Evolutionary conservation across 2,797 vertebrate genomes (phyloP).

Genomic region (Hirundo rustica): DNA sequence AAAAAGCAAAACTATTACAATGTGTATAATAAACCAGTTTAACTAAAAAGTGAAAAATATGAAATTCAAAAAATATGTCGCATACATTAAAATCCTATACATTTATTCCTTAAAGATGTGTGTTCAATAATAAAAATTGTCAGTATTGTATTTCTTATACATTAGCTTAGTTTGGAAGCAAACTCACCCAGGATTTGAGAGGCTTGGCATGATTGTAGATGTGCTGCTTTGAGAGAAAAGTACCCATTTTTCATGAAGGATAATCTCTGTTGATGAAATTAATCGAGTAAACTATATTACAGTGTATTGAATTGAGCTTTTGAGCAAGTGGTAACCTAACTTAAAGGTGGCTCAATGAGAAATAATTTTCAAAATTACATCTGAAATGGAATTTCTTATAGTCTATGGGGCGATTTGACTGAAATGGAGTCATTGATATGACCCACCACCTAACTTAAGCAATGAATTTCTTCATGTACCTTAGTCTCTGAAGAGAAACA

Average conservation of each 20-base stretch:
- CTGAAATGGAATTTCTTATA: neutral
- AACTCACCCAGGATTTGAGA: neutral
- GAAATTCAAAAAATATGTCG: neutral
- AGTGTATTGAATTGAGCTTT: neutral
- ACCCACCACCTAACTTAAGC: neutral
- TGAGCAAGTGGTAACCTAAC: neutral
- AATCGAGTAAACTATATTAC: neutral
- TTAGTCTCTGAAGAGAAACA: constrained; percentile 12
- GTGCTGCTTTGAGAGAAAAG: neutral
- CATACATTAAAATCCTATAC: neutral
- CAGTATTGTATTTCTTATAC: neutral
- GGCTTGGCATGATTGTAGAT: neutral
- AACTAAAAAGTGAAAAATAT: neutral
- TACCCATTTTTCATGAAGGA: neutral
- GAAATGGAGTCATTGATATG: constrained; percentile 4
- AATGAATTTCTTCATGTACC: constrained; percentile 5
- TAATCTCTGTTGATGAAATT: neutral
- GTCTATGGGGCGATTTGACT: neutral
- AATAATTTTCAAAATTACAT: constrained; percentile 10
- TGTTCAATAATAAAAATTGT: neutral
- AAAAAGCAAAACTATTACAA: constrained; percentile 31
- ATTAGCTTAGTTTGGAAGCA: neutral
- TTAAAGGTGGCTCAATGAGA: neutral
- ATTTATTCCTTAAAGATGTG: neutral
- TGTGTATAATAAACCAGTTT: neutral